phyloP scores from a whole-genome alignment of 2,113 vertebrate genomes.

The Cricetomys ansorgei region DNA sequence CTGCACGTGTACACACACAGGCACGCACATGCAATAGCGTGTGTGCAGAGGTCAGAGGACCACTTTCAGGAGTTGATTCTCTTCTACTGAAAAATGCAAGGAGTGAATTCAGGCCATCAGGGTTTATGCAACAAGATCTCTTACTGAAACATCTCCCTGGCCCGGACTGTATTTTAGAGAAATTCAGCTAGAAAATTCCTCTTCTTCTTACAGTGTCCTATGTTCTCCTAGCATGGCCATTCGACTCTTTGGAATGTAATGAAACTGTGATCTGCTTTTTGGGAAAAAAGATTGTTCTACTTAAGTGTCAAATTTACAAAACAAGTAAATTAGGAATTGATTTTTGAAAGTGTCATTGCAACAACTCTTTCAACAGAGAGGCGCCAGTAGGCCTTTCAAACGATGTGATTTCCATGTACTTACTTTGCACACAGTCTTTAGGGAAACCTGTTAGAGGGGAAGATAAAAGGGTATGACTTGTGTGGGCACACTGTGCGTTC shows the following conservation, averaged over 20 bases:
- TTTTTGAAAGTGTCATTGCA: slow-evolving; percentile 25
- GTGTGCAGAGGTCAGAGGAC: neutral
- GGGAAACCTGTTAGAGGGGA: slow-evolving; percentile 28
- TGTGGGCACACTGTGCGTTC: neutral
- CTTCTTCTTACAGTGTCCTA: neutral
- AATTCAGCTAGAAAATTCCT: neutral
- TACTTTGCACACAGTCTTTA: slow-evolving; percentile 25
- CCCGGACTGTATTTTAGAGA: neutral
- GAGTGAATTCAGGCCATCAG: neutral
- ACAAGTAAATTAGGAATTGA: slow-evolving; percentile 68
- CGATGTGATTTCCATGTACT: slow-evolving; percentile 51
- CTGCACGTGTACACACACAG: neutral
- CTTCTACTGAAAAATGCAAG: neutral
- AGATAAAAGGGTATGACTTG: neutral
- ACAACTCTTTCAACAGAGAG: slow-evolving; percentile 56
- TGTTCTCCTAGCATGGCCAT: neutral
- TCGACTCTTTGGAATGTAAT: slow-evolving; percentile 32
- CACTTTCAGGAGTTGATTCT: neutral
- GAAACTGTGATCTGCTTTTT: slow-evolving; percentile 2
- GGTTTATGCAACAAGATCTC: neutral
- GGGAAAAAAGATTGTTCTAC: slow-evolving; percentile 7
- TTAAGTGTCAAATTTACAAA: slow-evolving; percentile 64
- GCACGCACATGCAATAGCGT: neutral
- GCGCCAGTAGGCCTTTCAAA: slow-evolving; percentile 45
- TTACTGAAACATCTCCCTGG: neutral